These are phyloP conservation scores for Mamestra configurata DNA, from an alignment of 1,140 invertebrate species.

Conservation along the genomic window DNA sequence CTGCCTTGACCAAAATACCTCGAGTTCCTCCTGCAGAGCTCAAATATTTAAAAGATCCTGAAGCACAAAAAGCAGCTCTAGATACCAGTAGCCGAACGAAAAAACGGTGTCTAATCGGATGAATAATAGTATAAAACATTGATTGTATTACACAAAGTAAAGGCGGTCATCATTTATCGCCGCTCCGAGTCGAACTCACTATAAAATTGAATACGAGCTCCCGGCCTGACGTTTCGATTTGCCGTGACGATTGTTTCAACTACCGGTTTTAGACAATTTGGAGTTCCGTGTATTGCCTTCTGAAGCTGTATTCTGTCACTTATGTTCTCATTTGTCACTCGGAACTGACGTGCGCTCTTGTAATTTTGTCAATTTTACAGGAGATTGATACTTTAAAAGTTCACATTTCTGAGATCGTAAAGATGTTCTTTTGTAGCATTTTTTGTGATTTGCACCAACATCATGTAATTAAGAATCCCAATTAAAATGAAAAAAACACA, in stretches of 20 bases:
- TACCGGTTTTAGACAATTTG: constrained; percentile 71
- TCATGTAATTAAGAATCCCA: constrained; percentile 11
- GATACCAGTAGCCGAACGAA: constrained; percentile 44
- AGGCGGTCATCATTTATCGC: constrained; percentile 52
- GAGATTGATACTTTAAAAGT: not conserved
- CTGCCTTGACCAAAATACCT: not conserved
- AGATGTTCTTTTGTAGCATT: not conserved
- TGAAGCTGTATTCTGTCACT: constrained; percentile 44
- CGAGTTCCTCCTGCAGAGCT: not conserved
- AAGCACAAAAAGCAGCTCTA: constrained; percentile 29
- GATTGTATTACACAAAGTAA: constrained; percentile 54
- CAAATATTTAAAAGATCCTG: constrained; percentile 30
- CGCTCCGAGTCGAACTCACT: constrained; percentile 51
- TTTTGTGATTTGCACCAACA: constrained; percentile 9
- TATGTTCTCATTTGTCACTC: constrained; percentile 42
- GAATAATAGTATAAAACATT: constrained; percentile 54
- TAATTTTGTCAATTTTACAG: constrained; percentile 22
- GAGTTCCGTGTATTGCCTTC: constrained; percentile 49
- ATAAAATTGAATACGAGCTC: constrained; percentile 65
- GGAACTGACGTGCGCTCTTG: constrained; percentile 16
- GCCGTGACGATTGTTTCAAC: constrained; percentile 73
- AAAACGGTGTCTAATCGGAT: constrained; percentile 51
- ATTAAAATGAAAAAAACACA: constrained; percentile 8
- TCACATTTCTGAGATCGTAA: not conserved
- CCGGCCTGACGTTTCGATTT: constrained; percentile 58